Conservation (phyloP, 1,140 invertebrate species). For the Trissolcus basalis region DNA sequence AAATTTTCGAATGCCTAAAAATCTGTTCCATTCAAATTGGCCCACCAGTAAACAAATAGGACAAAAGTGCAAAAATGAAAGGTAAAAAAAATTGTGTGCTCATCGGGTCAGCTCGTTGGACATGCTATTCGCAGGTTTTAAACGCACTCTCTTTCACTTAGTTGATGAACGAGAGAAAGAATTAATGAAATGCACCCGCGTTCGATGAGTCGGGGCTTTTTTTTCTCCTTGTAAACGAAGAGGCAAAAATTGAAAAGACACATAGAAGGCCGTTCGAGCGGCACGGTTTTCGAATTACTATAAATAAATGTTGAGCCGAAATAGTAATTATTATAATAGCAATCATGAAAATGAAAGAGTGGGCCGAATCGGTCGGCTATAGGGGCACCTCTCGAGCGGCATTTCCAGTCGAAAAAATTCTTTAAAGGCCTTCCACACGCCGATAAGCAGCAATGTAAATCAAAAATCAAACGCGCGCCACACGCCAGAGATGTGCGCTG, state of each 20-base stretch:
- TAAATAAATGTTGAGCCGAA: conserved; percentile 51
- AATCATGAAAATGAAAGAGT: conserved; percentile 74
- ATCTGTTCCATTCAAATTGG: too few species aligned
- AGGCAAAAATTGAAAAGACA: conserved; percentile 57
- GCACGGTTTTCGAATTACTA: conserved; percentile 52
- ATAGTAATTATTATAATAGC: conserved; percentile 74
- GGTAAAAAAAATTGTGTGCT: too few species aligned
- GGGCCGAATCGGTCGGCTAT: conserved; percentile 26
- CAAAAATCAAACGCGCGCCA: conserved; percentile 70
- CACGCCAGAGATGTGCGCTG: conserved; percentile 38
- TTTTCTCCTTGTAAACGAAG: conserved; percentile 10
- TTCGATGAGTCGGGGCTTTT: conserved; percentile 21
- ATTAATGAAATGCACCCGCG: conserved; percentile 51
- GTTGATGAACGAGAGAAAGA: conserved; percentile 24
- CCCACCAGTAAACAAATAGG: too few species aligned
- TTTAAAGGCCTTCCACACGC: conserved; percentile 69
- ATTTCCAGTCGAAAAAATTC: conserved; percentile 72
- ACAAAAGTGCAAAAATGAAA: too few species aligned
- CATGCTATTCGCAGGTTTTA: too few species aligned
- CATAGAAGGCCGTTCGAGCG: conserved; percentile 21
- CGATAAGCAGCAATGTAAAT: conserved; percentile 69
- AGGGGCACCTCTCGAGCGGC: conserved; percentile 55
- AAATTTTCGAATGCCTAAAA: too few species aligned
- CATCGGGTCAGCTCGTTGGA: too few species aligned
- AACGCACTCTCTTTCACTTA: too few species aligned